These are phyloP conservation scores for Tetrao urogallus DNA, from an alignment of 2,113 vertebrate genomes.

Conservation along the genomic window DNA sequence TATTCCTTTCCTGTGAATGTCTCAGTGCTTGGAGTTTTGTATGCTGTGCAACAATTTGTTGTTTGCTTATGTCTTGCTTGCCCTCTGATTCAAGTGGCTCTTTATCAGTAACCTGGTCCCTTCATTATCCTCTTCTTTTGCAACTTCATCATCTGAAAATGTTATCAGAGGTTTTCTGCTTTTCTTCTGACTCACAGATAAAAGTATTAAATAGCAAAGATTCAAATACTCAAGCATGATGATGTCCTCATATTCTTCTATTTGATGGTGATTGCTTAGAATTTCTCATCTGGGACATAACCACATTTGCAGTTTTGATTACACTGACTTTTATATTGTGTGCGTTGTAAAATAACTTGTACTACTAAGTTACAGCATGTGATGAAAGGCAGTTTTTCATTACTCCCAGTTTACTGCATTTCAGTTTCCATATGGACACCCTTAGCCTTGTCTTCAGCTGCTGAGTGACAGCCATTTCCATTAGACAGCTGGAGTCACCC, in stretches of 20 bases:
- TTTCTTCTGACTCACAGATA: not conserved
- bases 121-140: not conserved
- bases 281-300: not conserved
- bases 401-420: not conserved
- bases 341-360: not conserved
- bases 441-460: not conserved
- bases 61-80: not conserved
- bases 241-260: not conserved
- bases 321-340: not conserved
- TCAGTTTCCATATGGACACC: not conserved
- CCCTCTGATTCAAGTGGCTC: not conserved
- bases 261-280: rapidly evolving
- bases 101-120: not conserved
- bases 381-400: not conserved
- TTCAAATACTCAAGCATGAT: not conserved
- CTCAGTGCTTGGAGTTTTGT: not conserved
- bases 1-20: not conserved
- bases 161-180: not conserved
- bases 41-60: rapidly evolving
- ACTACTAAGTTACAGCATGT: not conserved
- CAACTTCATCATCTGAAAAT: not conserved
- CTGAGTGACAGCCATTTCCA: not conserved
- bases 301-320: not conserved
- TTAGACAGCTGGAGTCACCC: not conserved
- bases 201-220: not conserved